Conservation (phyloP, 2,888 invertebrate genomes). For the Tetropium fuscum region DNA sequence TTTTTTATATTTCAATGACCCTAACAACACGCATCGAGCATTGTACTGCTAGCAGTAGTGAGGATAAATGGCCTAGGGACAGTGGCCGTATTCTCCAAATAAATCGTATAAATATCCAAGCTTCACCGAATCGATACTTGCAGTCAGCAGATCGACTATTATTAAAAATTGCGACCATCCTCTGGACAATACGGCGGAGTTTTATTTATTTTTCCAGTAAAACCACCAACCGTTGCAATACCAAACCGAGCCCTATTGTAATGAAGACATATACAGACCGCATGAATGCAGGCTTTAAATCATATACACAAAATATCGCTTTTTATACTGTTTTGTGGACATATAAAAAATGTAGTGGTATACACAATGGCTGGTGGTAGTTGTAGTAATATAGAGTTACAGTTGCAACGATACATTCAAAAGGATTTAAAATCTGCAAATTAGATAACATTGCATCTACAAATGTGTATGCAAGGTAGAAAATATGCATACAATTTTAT, state of each 20-base stretch:
- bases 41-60: constrained; percentile 53
- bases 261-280: constrained; percentile 42
- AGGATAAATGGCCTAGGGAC: constrained; percentile 64
- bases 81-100: constrained; percentile 63
- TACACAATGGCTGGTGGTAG: too few relatives aligned
- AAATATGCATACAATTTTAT: too few relatives aligned
- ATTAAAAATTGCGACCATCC: constrained; percentile 61
- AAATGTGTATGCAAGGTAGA: too few relatives aligned
- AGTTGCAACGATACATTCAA: too few relatives aligned
- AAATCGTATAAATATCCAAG: constrained; percentile 61
- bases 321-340: constrained; percentile 3
- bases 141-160: constrained; percentile 59
- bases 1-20: constrained; percentile 14
- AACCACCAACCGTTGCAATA: constrained; percentile 38
- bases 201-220: constrained; percentile 40
- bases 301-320: constrained; percentile 18
- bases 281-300: constrained; percentile 35
- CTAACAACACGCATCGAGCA: constrained; percentile 43
- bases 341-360: too few relatives aligned
- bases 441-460: too few relatives aligned
- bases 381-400: too few relatives aligned
- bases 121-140: constrained; percentile 50
- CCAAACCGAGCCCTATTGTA: constrained; percentile 34
- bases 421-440: neutral
- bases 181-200: constrained; percentile 53